phyloP scores from a whole-genome alignment of 2,888 invertebrate genomes.

The Agrotis ipsilon region DNA sequence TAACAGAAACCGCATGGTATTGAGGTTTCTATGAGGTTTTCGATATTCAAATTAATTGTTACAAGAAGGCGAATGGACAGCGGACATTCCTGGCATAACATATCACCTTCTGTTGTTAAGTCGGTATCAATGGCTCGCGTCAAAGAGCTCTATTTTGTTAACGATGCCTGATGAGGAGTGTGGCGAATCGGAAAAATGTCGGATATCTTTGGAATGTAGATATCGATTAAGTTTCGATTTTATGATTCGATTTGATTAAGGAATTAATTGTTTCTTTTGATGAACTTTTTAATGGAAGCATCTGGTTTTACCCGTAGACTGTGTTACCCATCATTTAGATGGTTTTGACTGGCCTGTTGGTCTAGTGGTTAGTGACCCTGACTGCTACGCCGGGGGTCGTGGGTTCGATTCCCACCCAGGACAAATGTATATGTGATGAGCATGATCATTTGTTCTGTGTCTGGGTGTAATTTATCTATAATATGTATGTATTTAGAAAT shows the following conservation, averaged over 20 bases:
- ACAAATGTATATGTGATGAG: too few species aligned
- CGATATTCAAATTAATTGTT: conserved; percentile 55
- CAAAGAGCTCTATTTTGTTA: conserved; percentile 54
- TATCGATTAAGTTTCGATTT: conserved; percentile 9
- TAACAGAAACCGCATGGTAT: conserved; percentile 26
- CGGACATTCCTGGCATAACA: conserved; percentile 62
- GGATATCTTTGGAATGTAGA: conserved; percentile 38
- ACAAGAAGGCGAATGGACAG: conserved; percentile 57
- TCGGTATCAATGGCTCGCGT: conserved; percentile 41
- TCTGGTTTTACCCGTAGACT: conserved; percentile 38
- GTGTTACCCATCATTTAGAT: background rate
- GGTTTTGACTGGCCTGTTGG: too few species aligned
- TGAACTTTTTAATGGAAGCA: conserved; percentile 6
- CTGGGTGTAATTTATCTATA: too few species aligned
- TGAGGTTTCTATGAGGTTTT: conserved; percentile 36
- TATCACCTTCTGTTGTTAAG: conserved; percentile 44
- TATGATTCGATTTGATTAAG: conserved; percentile 38
- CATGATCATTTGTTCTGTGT: too few species aligned
- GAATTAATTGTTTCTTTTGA: conserved; percentile 16
- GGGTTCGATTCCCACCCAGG: too few species aligned
- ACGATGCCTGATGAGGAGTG: conserved; percentile 52
- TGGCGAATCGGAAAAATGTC: conserved; percentile 47
- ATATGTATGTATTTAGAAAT: too few species aligned
- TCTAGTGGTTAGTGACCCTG: too few species aligned
- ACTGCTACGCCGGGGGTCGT: too few species aligned